Conservation (phyloP, 2,113 vertebrate species). For the Epinephelus cyanopodus region DNA sequence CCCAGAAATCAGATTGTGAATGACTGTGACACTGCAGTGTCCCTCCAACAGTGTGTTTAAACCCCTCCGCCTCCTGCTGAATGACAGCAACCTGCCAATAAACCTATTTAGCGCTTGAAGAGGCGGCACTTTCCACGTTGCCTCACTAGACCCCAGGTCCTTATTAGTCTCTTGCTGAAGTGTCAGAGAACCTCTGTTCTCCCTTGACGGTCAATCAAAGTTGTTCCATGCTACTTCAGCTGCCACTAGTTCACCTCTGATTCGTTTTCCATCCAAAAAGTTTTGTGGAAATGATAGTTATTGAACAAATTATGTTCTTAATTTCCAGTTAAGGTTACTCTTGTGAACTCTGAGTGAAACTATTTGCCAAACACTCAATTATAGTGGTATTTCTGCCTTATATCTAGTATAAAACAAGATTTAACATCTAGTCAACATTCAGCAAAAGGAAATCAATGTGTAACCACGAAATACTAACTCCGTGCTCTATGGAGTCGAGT, state of each 20-base stretch:
- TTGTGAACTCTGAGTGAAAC: background rate
- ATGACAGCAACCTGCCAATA: conserved; percentile 69
- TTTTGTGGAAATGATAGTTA: conserved; percentile 2
- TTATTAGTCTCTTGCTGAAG: conserved; percentile 50
- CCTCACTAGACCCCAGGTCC: conserved; percentile 28
- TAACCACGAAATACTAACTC: background rate
- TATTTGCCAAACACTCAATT: background rate
- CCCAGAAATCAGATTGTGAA: conserved; percentile 68
- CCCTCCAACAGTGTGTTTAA: conserved; percentile 56
- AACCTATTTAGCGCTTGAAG: conserved; percentile 59
- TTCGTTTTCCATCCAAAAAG: conserved; percentile 1
- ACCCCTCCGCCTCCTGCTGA: conserved; percentile 32
- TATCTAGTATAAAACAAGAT: background rate
- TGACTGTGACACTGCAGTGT: conserved; percentile 62
- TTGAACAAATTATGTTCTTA: background rate
- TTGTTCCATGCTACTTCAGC: conserved; percentile 14
- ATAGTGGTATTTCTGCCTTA: background rate
- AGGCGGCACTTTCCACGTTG: conserved; percentile 18
- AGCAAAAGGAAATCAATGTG: conserved; percentile 18
- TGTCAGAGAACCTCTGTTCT: conserved; percentile 50
- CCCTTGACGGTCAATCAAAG: conserved; percentile 63
- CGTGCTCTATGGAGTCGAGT: too few relatives aligned
- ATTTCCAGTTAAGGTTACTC: background rate
- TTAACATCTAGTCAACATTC: background rate
- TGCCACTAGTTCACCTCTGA: conserved; percentile 14